Evolutionary conservation across 2,888 invertebrate genomes (phyloP).

Genomic region (Acanthococcus lagerstroemiae): DNA sequence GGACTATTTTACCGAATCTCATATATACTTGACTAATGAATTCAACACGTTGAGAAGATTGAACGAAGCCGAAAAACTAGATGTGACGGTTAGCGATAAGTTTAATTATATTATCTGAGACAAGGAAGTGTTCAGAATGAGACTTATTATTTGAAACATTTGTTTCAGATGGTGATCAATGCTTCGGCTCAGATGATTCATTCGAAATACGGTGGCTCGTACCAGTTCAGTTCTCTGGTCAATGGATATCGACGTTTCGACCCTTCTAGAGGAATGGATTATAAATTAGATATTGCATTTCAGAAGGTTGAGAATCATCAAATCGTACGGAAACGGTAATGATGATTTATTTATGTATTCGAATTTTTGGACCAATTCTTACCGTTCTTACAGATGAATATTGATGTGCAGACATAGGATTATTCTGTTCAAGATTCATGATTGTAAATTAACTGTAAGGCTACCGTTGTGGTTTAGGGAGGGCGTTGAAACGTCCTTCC

Average conservation of each 20-base stretch:
- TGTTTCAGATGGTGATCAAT: background rate
- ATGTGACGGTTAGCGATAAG: slow-evolving; percentile 58
- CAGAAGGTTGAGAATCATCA: slow-evolving; percentile 44
- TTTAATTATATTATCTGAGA: no score
- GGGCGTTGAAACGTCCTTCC: no score
- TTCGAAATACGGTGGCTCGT: background rate
- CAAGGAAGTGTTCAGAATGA: background rate
- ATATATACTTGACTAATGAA: slow-evolving; percentile 72
- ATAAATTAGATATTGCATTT: slow-evolving; percentile 64
- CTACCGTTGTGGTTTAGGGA: no score
- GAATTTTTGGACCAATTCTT: no score
- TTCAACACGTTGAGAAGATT: slow-evolving; percentile 58
- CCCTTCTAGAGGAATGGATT: slow-evolving; percentile 75
- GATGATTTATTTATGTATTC: no score
- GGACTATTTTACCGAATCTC: slow-evolving; percentile 74
- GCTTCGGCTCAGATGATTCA: background rate
- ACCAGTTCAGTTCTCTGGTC: slow-evolving; percentile 46
- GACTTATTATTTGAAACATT: background rate
- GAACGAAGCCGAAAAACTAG: slow-evolving; percentile 54
- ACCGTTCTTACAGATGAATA: no score
- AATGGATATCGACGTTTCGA: slow-evolving; percentile 71
- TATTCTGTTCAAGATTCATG: no score
- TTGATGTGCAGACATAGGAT: no score
- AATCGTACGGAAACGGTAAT: slow-evolving; percentile 48
- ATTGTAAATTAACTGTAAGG: no score